Conservation (phyloP, 1,140 invertebrate species). For the Lepidurus packardi region DNA sequence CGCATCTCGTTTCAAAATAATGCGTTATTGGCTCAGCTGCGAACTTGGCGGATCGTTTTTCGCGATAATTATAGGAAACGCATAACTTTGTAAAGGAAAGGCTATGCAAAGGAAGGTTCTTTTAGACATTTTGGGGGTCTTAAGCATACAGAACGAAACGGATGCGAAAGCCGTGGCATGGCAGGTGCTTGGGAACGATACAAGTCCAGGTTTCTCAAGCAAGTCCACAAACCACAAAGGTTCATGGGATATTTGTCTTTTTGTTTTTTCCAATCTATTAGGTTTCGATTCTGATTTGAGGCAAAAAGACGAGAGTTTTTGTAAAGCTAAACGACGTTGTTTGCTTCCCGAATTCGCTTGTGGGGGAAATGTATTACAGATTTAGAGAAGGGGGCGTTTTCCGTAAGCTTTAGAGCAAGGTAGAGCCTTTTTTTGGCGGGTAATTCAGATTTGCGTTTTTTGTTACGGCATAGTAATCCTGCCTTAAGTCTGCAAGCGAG, state of each 20-base stretch:
- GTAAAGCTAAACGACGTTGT: too few species aligned
- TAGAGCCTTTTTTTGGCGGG: background rate
- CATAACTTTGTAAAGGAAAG: background rate
- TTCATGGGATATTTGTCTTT: background rate
- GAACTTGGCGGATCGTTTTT: constrained; percentile 1
- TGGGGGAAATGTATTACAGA: background rate
- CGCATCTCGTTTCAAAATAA: background rate
- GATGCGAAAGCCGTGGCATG: background rate
- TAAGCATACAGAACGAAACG: background rate
- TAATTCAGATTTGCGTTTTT: background rate
- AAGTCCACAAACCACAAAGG: background rate
- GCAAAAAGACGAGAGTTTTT: too few species aligned
- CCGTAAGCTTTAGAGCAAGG: background rate
- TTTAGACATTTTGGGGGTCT: background rate
- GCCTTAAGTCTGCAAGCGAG: background rate
- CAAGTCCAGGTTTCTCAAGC: constrained; percentile 1
- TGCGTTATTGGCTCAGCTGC: background rate
- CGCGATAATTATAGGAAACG: background rate
- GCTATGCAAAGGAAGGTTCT: background rate
- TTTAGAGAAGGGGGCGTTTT: background rate
- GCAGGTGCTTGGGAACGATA: constrained; percentile 12
- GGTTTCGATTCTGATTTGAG: too few species aligned
- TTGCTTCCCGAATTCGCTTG: too few species aligned
- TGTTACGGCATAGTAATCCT: background rate
- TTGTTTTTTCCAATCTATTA: background rate